Percentiles rank a stretch among this genome's conserved stretches.
Evolutionary conservation across 37 sponge, comb jelly and placozoan species (phyloP).

Genomic region (Dysidea cf. avara): DNA sequence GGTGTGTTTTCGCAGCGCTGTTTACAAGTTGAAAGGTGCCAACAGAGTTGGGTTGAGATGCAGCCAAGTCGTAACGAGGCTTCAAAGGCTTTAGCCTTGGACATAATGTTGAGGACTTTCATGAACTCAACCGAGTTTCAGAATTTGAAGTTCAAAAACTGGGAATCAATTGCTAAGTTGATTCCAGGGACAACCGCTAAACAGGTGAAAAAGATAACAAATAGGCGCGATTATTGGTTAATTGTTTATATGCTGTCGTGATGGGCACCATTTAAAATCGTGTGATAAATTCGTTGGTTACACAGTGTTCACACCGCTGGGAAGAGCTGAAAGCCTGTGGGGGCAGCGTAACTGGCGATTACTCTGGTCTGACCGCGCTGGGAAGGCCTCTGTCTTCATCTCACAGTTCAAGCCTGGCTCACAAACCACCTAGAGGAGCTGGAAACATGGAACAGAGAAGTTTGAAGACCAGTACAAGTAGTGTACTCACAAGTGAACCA

Average conservation of each 20-base stretch:
- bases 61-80: conserved; percentile 23
- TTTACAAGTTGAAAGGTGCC: too few relatives aligned
- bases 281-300: not conserved
- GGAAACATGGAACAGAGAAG: not conserved
- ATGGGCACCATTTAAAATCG: too few relatives aligned
- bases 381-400: conserved; percentile 62
- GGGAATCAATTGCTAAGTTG: conserved; percentile 67
- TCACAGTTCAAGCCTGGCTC: not conserved
- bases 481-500: not conserved
- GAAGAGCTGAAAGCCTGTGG: conserved; percentile 46
- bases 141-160: conserved; percentile 37
- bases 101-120: conserved; percentile 71
- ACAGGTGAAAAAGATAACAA: conserved; percentile 37
- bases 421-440: not conserved
- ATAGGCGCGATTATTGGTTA: too few relatives aligned
- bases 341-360: conserved; percentile 18
- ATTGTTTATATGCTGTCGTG: too few relatives aligned
- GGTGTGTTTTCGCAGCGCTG: too few relatives aligned
- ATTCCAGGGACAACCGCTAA: conserved; percentile 75
- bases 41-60: too few relatives aligned
- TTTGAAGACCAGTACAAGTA: not conserved
- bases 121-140: conserved; percentile 70
- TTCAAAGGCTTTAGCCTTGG: conserved; percentile 60
- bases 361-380: conserved; percentile 51
- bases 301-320: conserved; percentile 73